Evolutionary conservation across 2,888 invertebrate genomes (phyloP).

Genomic region (Drosophila sordidapex): DNA sequence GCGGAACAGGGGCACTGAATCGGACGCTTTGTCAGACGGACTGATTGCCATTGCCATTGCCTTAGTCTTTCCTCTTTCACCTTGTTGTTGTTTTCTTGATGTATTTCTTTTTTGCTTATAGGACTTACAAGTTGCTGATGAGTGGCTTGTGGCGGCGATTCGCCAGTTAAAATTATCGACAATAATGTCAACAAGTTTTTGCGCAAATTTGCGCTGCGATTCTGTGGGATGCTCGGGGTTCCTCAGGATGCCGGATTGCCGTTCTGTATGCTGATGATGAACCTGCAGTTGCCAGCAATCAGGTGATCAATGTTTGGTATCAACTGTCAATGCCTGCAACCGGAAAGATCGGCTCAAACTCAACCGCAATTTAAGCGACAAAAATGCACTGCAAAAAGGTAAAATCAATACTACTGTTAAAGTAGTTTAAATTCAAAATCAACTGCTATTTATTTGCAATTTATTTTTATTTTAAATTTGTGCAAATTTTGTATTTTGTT

Average conservation of each 20-base stretch:
- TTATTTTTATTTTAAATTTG: neutral
- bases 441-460: neutral
- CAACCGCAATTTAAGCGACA: conserved; percentile 57
- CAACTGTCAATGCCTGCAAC: conserved; percentile 44
- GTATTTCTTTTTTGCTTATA: conserved; percentile 63
- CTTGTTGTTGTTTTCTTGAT: conserved; percentile 19
- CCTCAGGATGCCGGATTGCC: neutral
- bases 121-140: conserved; percentile 51
- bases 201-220: conserved; percentile 40
- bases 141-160: conserved; percentile 37
- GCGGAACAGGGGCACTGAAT: conserved; percentile 14
- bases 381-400: conserved; percentile 33
- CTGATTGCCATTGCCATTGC: conserved; percentile 68
- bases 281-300: conserved; percentile 15
- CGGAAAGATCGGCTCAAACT: conserved; percentile 53
- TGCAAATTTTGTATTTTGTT: neutral
- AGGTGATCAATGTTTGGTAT: conserved; percentile 71
- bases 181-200: conserved; percentile 78
- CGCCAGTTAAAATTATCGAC: conserved; percentile 69
- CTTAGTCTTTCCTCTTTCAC: conserved; percentile 10
- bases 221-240: conserved; percentile 8
- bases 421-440: neutral
- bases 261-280: conserved; percentile 5
- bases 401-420: neutral
- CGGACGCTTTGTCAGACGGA: conserved; percentile 48